phyloP scores from a whole-genome alignment of 1,140 invertebrate genomes.

The Meloidogyne chitwoodi region DNA sequence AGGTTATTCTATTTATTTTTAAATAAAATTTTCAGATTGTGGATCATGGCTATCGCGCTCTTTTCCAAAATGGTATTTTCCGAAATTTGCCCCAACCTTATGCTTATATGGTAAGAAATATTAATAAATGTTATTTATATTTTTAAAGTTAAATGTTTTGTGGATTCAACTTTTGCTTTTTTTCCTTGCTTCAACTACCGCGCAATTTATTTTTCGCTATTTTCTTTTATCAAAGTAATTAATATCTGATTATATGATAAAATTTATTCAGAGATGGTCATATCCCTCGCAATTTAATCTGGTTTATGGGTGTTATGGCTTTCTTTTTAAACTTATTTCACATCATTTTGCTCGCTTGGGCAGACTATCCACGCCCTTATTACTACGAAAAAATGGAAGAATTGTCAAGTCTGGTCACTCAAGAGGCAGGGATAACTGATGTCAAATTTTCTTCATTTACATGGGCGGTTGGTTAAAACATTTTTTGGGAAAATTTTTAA shows the following conservation, averaged over 20 bases:
- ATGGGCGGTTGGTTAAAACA: constrained; percentile 2
- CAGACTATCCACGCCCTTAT: constrained; percentile 7
- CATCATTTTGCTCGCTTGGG: constrained; percentile 13
- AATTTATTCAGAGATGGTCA: constrained; percentile 3
- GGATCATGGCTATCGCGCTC: constrained; percentile 16
- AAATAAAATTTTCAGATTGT: not conserved
- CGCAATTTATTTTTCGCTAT: constrained; percentile 20
- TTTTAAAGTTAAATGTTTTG: constrained; percentile 12
- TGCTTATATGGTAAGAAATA: constrained; percentile 11
- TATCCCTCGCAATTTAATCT: not conserved
- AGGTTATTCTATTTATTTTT: not conserved
- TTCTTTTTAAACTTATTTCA: constrained; percentile 16
- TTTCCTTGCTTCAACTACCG: constrained; percentile 15
- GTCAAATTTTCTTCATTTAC: constrained; percentile 14
- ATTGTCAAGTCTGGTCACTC: not conserved
- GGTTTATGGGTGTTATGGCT: constrained; percentile 9
- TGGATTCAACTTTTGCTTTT: constrained; percentile 22
- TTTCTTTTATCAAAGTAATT: constrained; percentile 9
- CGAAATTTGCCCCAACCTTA: constrained; percentile 21
- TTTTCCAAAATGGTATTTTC: constrained; percentile 16
- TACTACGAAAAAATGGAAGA: constrained; percentile 7
- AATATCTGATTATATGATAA: not conserved
- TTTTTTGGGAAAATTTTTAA: not conserved
- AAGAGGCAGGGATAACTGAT: constrained; percentile 7
- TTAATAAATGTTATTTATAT: not conserved